Base-by-base conservation (phyloP, 1,140 invertebrate genomes). In the Amyelois transitella region DNA sequence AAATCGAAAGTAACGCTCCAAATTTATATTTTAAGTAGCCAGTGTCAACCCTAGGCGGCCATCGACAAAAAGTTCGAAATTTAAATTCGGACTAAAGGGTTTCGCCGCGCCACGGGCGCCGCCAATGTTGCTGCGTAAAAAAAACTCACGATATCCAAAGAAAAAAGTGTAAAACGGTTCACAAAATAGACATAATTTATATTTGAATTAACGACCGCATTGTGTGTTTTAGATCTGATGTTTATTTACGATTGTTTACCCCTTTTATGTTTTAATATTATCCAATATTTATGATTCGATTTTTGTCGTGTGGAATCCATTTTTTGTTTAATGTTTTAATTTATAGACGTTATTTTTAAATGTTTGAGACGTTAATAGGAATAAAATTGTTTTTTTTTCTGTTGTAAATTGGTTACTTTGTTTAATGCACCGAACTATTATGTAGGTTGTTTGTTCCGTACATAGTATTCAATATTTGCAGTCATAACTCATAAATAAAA, bases 181-280 rank as follows among this genome's bases (percentile, higher is more conserved):
- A 76, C 73, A 76, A 78, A 81, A 83, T 75, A 80, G 75, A 81
- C 78, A 86, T 86, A 85, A 83, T 82, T 86, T 85, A 86, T 83
- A 71, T 51, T 61, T 67, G 72, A 81, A 87, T 85, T 87, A 83
- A 82, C 69, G 77, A 79, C 54, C 59, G 69, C 71, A 77, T 85
- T 85, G 83, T 87, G 67, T 76, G 72, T 72, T 81, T 82, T 81
- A 71, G 68, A 66, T 83, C 77, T 85, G 81, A 85, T 84, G 74
- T 83, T 87, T 85, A 87, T 87, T 87, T 87, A 87, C 74, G 80
- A 87, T 85, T 87, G 80, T 87, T 87, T 87, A 85, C 75, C 73
- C 73, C 75, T 80, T 86, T 87, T 87, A 87, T 87, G 83, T 87
- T 87, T 87, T 83, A 87, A 87, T 87, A 87, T 75, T 70, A 63